Evolutionary conservation across 2,113 vertebrate genomes (phyloP), one percentile per base, ranked within the genome.

Genomic region (Oophaga pumilio): DNA sequence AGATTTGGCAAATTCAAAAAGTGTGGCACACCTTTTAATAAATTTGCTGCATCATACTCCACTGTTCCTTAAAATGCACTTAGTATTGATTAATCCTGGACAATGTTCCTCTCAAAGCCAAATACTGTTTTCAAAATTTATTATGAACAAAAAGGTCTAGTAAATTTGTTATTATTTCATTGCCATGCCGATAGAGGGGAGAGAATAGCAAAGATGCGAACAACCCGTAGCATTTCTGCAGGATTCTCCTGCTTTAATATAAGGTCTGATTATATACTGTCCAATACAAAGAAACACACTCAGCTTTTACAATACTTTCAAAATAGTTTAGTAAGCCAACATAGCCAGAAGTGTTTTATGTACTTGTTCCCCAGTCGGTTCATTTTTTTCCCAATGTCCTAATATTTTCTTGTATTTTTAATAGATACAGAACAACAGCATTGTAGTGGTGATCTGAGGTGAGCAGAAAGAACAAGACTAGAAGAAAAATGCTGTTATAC

Each of bases 261-360:
- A 59, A 62, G 4, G 13, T 71, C 15, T 74, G 20, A 28, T n/a
- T 87, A 82, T 74, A 60, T 50, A 71, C 13, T 62, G 22, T 17
- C 26, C 59, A 14, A 26, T 26, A 49, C 86, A 82, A 87, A 24
- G 68, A 22, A 73, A 59, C 74, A 81, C 71, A 20, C 20, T 74
- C 28, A 50, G 77, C 78, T 82, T 86, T 81, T 87, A 73, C 12
- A 43, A 4, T 73, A 87, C 86, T 56, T 87, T 87, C 77, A 82
- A 57, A 81, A 74, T 82, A 82, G 81, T 82, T 87, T 87, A 81
- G 69, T n/a, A 68, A 62, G 86, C 66, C 68, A 60, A 82, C 26
- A 57, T 74, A 74, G 86, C 81, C 86, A 87, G 66, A 68, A 59
- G 76, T 87, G 78, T 87, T 87, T 87, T 87, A 87, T 87, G 86